Percentiles rank a stretch among this genome's conserved stretches.
phyloP scores from a whole-genome alignment of 2,797 vertebrate genomes.

The Periparus ater region DNA sequence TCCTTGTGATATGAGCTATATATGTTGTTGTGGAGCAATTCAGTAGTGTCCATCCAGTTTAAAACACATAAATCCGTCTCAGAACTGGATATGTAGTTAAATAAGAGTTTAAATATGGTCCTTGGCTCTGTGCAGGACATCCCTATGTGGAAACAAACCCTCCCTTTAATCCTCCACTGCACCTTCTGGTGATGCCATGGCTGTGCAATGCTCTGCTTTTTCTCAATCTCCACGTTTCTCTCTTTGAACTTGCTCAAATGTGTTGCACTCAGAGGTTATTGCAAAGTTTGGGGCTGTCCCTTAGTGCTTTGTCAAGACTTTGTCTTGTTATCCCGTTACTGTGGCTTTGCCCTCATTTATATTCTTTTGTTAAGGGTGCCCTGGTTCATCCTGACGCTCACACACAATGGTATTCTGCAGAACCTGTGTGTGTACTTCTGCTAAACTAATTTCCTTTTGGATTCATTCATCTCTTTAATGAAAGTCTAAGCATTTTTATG shows the following conservation, averaged over 20 bases:
- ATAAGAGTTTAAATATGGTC: not conserved
- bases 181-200: not conserved
- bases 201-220: not conserved
- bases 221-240: rapidly evolving
- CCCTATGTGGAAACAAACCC: not conserved
- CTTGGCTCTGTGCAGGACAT: not conserved
- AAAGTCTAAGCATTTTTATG: constrained; percentile 63
- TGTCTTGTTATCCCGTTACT: not conserved
- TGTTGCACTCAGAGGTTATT: not conserved
- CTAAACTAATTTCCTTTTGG: constrained; percentile 55
- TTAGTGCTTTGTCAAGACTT: not conserved
- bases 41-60: not conserved
- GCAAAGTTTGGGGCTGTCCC: not conserved
- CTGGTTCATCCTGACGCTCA: not conserved
- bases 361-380: not conserved
- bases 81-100: not conserved
- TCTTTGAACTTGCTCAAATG: not conserved
- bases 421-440: constrained; percentile 28
- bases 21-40: not conserved
- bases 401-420: constrained; percentile 5
- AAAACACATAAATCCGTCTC: not conserved
- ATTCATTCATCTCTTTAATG: constrained; percentile 70
- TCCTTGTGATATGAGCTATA: not conserved
- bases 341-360: not conserved
- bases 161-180: not conserved